phyloP scores from a whole-genome alignment of 2,113 vertebrate genomes.

The Myotis yumanensis region DNA sequence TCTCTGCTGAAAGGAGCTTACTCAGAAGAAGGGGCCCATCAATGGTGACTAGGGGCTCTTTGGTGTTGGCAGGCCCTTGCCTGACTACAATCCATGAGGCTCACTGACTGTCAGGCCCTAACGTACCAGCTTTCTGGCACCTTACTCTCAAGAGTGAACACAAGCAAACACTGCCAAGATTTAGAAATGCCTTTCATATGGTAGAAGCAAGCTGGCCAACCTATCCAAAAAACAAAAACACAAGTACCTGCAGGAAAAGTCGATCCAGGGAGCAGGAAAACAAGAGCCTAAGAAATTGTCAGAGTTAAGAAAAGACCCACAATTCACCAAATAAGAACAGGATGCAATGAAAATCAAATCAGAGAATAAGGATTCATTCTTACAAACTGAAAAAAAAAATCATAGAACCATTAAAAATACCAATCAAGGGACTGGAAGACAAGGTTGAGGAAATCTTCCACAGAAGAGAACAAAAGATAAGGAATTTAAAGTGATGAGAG shows the following conservation, averaged over 20 bases:
- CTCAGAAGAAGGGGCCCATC: background rate
- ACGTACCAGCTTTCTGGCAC: background rate
- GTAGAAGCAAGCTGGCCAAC: background rate
- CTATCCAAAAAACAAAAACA: background rate
- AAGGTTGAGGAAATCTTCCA: background rate
- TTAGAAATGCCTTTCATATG: background rate
- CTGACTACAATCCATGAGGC: too few species aligned
- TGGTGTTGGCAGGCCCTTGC: fast-evolving
- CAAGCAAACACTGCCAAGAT: background rate
- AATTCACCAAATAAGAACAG: background rate
- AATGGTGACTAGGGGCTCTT: fast-evolving
- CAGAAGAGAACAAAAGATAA: background rate
- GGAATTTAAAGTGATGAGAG: background rate
- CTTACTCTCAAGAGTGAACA: background rate
- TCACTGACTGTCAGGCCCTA: background rate
- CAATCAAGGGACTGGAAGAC: background rate
- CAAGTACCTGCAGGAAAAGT: background rate
- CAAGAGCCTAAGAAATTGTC: background rate
- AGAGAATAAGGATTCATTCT: background rate
- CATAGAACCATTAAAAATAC: background rate
- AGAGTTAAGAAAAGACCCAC: background rate
- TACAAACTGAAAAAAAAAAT: background rate
- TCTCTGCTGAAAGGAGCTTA: background rate
- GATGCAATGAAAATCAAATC: background rate
- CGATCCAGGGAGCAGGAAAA: background rate